These are phyloP conservation scores for Melanerpes formicivorus DNA, from an alignment of 2,113 vertebrate species.

Conservation along the genomic window DNA sequence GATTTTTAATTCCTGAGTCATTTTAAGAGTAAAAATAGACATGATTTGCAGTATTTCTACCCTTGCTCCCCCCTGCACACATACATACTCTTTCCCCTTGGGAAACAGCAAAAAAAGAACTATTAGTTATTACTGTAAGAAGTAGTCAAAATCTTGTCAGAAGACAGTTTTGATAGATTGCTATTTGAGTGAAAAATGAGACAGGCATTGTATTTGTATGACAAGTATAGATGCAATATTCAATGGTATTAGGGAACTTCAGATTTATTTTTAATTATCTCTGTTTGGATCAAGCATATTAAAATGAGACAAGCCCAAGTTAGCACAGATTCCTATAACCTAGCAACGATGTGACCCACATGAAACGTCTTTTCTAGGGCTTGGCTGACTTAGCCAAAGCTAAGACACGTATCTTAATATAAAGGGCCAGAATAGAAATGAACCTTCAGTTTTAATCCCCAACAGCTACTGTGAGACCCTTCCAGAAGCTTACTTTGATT, in stretches of 20 bases:
- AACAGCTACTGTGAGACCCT: not conserved
- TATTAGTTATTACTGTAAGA: conserved; percentile 15
- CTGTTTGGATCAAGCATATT: conserved; percentile 47
- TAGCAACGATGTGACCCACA: conserved; percentile 17
- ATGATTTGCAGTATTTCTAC: not conserved
- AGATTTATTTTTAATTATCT: not conserved
- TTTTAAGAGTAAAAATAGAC: not conserved
- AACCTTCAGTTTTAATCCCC: conserved; percentile 32
- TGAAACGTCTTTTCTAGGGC: conserved; percentile 25
- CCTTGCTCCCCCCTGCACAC: not conserved
- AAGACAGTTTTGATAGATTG: conserved; percentile 53
- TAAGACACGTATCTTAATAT: not conserved
- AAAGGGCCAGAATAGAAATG: conserved; percentile 19
- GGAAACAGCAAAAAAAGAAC: conserved; percentile 19
- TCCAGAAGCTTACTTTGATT: not conserved
- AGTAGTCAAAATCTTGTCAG: conserved; percentile 48
- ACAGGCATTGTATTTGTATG: conserved; percentile 33
- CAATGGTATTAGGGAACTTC: conserved; percentile 1
- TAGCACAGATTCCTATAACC: conserved; percentile 41
- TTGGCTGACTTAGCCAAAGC: conserved; percentile 23
- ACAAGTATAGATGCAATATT: conserved; percentile 23
- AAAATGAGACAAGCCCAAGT: conserved; percentile 36
- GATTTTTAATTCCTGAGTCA: not conserved
- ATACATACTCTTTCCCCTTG: not conserved
- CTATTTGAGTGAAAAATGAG: conserved; percentile 50